Percentiles rank a stretch among this genome's conserved stretches.
These are phyloP conservation scores for Caenorhabditis sulstoni DNA, from an alignment of 2,888 invertebrate species.

Conservation along the genomic window DNA sequence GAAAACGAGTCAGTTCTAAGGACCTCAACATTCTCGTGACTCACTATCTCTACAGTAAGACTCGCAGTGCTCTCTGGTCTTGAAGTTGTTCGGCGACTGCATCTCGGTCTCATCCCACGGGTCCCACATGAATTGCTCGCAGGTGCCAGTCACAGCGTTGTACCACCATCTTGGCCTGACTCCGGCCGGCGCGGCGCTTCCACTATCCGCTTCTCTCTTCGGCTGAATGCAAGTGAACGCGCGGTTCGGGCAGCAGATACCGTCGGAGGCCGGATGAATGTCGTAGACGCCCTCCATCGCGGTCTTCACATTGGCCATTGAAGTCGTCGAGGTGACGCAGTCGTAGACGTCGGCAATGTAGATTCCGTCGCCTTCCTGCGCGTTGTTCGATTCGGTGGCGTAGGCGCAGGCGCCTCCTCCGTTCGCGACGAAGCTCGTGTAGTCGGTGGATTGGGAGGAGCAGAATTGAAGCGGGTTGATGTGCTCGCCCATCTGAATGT, in stretches of 20 bases:
- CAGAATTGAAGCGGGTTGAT: conserved; percentile 80
- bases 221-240: conserved; percentile 80
- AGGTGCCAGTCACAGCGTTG: conserved; percentile 79
- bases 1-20: conserved; percentile 23
- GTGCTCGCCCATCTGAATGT: conserved; percentile 79
- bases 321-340: conserved; percentile 75
- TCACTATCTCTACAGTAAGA: conserved; percentile 79
- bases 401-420: conserved; percentile 75
- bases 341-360: conserved; percentile 79
- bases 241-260: conserved; percentile 79
- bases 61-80: conserved; percentile 79
- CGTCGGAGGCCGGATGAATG: conserved; percentile 76
- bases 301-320: conserved; percentile 78
- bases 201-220: conserved; percentile 78
- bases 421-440: conserved; percentile 78
- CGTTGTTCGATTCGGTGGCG: conserved; percentile 67
- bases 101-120: conserved; percentile 80
- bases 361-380: conserved; percentile 72
- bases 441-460: conserved; percentile 75
- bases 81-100: conserved; percentile 80
- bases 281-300: conserved; percentile 80
- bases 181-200: conserved; percentile 79
- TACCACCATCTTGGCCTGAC: conserved; percentile 79
- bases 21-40: conserved; percentile 49
- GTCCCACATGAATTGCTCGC: conserved; percentile 80